Base-by-base conservation (phyloP, 2,888 invertebrate species). In the Leucozona laternaria region DNA sequence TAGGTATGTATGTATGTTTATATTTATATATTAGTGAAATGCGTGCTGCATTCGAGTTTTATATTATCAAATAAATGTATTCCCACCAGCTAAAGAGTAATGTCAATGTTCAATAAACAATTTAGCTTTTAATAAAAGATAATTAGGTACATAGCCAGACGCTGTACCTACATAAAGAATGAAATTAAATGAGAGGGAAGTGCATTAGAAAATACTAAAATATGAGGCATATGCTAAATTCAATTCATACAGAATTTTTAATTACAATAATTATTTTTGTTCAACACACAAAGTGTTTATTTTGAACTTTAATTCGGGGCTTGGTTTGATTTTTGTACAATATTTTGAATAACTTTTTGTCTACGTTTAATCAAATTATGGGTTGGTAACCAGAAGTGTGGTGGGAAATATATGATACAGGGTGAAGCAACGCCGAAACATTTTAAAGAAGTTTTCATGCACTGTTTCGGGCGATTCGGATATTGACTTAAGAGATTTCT, bases 41-140 rank as follows among this genome's bases (percentile, higher is more conserved):
- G 43, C 15, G 40, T 43, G 6, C 2, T 62, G 28, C 43, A 62
- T 43, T 43, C 2, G 25, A 58, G 8, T 58, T 25, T 62, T 4
- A 62, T 43, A 40, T 53, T 50, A 25, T 50, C 22, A 43, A 62
- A n/a, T 20, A 4, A 13, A 15, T 13, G 7, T 15, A n/a, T n/a
- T 15, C 43, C 10, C 48, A 7, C 0, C 20, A 22, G 2, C 20
- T 22, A 13, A 1, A 58, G 0, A 58, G 20, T 62, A 62, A 62
- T 62, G n/a, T 25, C 62, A 62, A 40, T 62, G 15, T 43, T 43
- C 62, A 43, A 62, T 43, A 28, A 62, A 43, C 62, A 62, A 62
- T 62, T 62, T 28, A 45, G 62, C 25, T 62, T 62, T 62, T 43
- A 62, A 43, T 45, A 25, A 43, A 62, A 43, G 25, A 62, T 45